Percentiles rank a stretch among this genome's conserved stretches.
Evolutionary conservation across 2,113 vertebrate species (phyloP).

Genomic region (Ia io): DNA sequence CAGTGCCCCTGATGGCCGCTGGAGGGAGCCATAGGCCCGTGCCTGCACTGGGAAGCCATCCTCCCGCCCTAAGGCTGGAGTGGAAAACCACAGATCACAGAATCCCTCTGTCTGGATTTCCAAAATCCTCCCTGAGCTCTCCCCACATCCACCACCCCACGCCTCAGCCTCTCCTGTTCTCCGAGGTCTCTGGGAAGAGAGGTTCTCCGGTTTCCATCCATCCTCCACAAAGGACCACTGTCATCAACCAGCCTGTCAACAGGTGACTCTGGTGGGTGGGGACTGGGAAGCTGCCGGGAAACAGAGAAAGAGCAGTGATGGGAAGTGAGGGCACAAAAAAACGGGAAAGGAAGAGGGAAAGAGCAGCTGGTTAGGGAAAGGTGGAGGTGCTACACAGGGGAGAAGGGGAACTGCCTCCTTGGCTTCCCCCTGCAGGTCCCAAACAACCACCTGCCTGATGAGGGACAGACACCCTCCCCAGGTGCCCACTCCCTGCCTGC

Average conservation of each 20-base stretch:
- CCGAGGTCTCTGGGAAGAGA: background rate
- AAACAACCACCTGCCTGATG: background rate
- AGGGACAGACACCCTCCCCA: too few relatives aligned
- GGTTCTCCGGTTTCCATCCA: background rate
- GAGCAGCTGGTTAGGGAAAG: background rate
- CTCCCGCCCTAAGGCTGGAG: too few relatives aligned
- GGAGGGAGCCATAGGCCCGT: background rate
- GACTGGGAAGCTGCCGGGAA: background rate
- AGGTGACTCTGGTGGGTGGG: too few relatives aligned
- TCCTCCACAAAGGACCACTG: background rate
- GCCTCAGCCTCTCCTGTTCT: background rate
- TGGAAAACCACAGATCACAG: background rate
- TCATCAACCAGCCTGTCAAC: background rate
- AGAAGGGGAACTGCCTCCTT: rapidly evolving
- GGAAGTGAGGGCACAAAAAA: background rate
- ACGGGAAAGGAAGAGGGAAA: background rate
- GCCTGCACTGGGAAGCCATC: background rate
- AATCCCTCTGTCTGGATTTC: background rate
- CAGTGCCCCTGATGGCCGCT: background rate
- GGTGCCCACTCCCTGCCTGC: background rate
- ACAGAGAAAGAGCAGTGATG: background rate
- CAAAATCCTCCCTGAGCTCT: background rate
- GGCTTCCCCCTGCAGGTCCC: background rate
- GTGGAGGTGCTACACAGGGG: too few relatives aligned
- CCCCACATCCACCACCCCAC: background rate